phyloP scores from a whole-genome alignment of 2,888 invertebrate genomes.

The Miltochrista miniata region DNA sequence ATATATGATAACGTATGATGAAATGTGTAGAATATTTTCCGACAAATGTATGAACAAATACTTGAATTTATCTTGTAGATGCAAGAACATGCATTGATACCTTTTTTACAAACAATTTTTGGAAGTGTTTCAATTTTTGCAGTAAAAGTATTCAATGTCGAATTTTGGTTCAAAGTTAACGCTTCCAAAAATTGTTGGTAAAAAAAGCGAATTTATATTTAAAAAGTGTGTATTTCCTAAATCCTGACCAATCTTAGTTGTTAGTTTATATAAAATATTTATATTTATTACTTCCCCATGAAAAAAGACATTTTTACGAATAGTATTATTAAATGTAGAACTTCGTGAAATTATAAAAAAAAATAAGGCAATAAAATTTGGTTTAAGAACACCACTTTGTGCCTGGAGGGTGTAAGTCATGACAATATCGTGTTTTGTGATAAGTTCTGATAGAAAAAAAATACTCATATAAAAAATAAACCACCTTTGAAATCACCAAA shows the following conservation, averaged over 20 bases:
- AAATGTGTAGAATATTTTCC: slow-evolving; percentile 41
- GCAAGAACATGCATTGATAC: slow-evolving; percentile 27
- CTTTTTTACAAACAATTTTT: slow-evolving; percentile 27
- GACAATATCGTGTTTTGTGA: slow-evolving; percentile 69
- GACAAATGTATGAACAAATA: slow-evolving; percentile 43
- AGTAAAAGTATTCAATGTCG: not conserved
- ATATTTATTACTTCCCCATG: slow-evolving; percentile 78
- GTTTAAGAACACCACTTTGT: slow-evolving; percentile 79
- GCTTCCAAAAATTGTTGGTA: slow-evolving; percentile 31
- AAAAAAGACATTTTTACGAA: slow-evolving; percentile 83
- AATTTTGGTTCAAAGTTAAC: not conserved
- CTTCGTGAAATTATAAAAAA: slow-evolving; percentile 61
- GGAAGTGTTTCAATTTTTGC: slow-evolving; percentile 3
- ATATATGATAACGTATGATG: slow-evolving; percentile 32
- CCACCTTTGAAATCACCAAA: slow-evolving; percentile 17
- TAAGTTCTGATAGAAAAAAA: slow-evolving; percentile 48
- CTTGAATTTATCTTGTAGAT: slow-evolving; percentile 42
- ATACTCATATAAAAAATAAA: slow-evolving; percentile 26
- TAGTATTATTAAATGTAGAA: slow-evolving; percentile 82
- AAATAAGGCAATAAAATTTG: slow-evolving; percentile 74
- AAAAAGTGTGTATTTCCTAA: slow-evolving; percentile 75
- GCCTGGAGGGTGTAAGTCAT: slow-evolving; percentile 64
- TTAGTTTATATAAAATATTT: slow-evolving; percentile 72
- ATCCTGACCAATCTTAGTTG: slow-evolving; percentile 78
- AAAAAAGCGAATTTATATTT: slow-evolving; percentile 46